These are phyloP conservation scores for Malthinus seriepunctatus DNA, from an alignment of 2,888 invertebrate species.

Conservation along the genomic window DNA sequence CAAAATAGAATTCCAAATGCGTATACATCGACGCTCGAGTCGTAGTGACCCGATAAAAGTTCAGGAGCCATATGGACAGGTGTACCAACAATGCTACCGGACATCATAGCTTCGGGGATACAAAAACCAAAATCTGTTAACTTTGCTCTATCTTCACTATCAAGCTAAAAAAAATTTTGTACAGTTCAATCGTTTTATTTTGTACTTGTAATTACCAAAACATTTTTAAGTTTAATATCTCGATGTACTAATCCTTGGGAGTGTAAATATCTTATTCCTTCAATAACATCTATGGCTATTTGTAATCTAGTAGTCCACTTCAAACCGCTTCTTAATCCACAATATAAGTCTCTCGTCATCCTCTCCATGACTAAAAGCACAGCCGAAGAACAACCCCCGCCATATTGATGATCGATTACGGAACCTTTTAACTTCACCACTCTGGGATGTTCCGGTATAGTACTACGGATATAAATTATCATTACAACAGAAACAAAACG, in stretches of 20 bases:
- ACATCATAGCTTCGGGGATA: constrained; percentile 88
- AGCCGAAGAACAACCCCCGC: constrained; percentile 69
- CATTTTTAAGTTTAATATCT: constrained; percentile 89
- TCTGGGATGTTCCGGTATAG: constrained; percentile 79
- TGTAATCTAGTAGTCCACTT: constrained; percentile 65
- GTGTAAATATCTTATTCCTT: constrained; percentile 87
- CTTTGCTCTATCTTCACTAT: constrained; percentile 72
- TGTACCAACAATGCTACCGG: constrained; percentile 85
- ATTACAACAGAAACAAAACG: not conserved
- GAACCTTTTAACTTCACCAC: constrained; percentile 78
- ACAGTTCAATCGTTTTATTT: not conserved
- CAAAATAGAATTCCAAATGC: constrained; percentile 90
- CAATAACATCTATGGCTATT: constrained; percentile 80
- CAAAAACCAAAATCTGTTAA: constrained; percentile 89
- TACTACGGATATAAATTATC: constrained; percentile 55
- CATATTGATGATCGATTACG: constrained; percentile 77
- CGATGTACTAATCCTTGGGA: constrained; percentile 86
- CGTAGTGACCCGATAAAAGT: constrained; percentile 77
- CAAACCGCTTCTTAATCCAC: constrained; percentile 72
- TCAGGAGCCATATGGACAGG: constrained; percentile 94
- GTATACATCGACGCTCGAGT: constrained; percentile 84
- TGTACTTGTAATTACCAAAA: constrained; percentile 61
- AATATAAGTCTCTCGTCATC: constrained; percentile 75
- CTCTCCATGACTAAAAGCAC: constrained; percentile 82
- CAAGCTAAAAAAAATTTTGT: constrained; percentile 57